Evolutionary conservation across 2,113 vertebrate genomes (phyloP).

Genomic region (Catharus minimus): DNA sequence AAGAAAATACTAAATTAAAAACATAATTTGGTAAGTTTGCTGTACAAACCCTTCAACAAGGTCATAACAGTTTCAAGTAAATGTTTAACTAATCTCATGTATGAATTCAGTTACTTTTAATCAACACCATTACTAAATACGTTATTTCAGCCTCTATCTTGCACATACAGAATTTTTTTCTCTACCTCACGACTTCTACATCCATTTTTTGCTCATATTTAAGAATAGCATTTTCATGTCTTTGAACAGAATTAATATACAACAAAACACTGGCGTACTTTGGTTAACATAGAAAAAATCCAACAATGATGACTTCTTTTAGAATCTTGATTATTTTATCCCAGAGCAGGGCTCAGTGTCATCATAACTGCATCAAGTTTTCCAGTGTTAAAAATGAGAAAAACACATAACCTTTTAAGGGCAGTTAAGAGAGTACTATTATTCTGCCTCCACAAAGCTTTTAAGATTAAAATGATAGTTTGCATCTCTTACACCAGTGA

Average conservation of each 20-base stretch:
- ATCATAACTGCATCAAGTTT: slow-evolving; percentile 28
- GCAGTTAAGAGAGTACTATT: slow-evolving; percentile 24
- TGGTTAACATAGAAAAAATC: background rate
- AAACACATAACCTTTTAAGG: slow-evolving; percentile 56
- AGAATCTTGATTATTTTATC: background rate
- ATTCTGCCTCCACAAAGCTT: slow-evolving; percentile 58
- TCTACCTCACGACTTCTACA: background rate
- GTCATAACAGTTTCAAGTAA: background rate
- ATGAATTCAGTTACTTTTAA: background rate
- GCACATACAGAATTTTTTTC: background rate
- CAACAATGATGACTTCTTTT: background rate
- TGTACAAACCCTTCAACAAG: background rate
- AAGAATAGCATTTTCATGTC: background rate
- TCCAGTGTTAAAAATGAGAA: background rate
- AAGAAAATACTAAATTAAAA: background rate
- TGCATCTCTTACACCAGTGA: slow-evolving; percentile 21
- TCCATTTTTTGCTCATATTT: background rate
- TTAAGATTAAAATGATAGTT: slow-evolving; percentile 34
- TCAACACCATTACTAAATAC: background rate
- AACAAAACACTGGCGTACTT: background rate
- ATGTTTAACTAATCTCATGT: background rate
- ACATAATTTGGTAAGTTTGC: background rate
- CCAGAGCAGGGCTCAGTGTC: background rate
- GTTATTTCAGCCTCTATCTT: background rate
- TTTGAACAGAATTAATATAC: background rate